Conservation (phyloP, 2,888 invertebrate genomes). For the Rambutsinella grinnellia region DNA sequence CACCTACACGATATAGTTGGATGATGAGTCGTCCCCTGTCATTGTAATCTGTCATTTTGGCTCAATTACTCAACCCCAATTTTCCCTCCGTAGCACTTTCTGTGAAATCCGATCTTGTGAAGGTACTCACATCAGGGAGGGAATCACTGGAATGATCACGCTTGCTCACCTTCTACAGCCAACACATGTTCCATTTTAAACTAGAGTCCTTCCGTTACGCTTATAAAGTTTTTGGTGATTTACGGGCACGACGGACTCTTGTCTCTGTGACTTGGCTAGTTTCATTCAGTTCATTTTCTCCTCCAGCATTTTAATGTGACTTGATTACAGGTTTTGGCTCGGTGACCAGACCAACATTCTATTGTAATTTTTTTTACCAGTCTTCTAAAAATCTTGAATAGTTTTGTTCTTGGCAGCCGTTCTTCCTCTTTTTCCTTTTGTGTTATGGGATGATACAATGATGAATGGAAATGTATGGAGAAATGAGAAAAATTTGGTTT, state of each 20-base stretch:
- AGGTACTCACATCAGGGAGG: background rate
- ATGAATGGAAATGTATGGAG: constrained; percentile 46
- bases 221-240: background rate
- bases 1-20: background rate
- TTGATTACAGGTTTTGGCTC: constrained; percentile 66
- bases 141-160: background rate
- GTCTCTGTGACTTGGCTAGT: background rate
- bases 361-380: constrained; percentile 37
- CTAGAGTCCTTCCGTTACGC: too few species aligned
- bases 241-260: background rate
- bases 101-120: constrained; percentile 46
- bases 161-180: constrained; percentile 6
- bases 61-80: constrained; percentile 52
- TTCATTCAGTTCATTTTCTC: constrained; percentile 1
- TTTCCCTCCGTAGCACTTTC: constrained; percentile 17
- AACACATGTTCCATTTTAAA: background rate
- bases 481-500: background rate
- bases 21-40: constrained; percentile 39
- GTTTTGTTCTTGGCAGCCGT: too few species aligned
- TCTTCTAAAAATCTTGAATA: too few species aligned
- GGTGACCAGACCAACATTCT: constrained; percentile 52
- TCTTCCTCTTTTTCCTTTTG: constrained; percentile 32
- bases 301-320: constrained; percentile 55
- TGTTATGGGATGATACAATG: constrained; percentile 5
- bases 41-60: constrained; percentile 56